Evolutionary conservation across 92 coral and sea anemone genomes (phyloP).

Genomic region (Pocillopora meandrina): DNA sequence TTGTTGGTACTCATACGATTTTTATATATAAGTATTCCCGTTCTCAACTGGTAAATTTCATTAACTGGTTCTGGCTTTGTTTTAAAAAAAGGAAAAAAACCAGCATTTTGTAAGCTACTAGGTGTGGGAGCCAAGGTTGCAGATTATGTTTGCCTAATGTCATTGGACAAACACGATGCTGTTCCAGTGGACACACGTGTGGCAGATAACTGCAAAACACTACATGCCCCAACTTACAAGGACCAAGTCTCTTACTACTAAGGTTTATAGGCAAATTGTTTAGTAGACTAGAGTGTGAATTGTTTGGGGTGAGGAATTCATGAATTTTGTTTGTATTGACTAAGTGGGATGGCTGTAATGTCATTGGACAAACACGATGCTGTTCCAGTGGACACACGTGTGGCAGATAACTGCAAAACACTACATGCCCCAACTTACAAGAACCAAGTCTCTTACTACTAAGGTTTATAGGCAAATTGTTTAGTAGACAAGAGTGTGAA

Average conservation of each 20-base stretch:
- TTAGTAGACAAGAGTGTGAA: neutral
- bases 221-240: conserved; percentile 73
- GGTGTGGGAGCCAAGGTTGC: conserved; percentile 99
- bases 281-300: neutral
- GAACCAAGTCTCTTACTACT: conserved; percentile 83
- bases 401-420: conserved; percentile 90
- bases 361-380: conserved; percentile 95
- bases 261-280: conserved; percentile 90
- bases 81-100: too few relatives aligned
- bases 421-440: conserved; percentile 71
- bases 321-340: too few relatives aligned
- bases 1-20: too few relatives aligned
- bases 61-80: neutral
- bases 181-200: conserved; percentile 98
- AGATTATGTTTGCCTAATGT: conserved; percentile 96
- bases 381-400: conserved; percentile 96
- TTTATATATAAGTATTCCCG: too few relatives aligned
- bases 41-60: too few relatives aligned
- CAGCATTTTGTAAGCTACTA: conserved; percentile 88
- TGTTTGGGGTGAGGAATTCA: neutral
- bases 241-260: conserved; percentile 85
- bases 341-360: too few relatives aligned
- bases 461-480: conserved; percentile 90
- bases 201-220: conserved; percentile 88
- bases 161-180: conserved; percentile 92